These are phyloP conservation scores for Bos javanicus DNA, from an alignment of 2,113 vertebrate genomes.

Conservation along the genomic window DNA sequence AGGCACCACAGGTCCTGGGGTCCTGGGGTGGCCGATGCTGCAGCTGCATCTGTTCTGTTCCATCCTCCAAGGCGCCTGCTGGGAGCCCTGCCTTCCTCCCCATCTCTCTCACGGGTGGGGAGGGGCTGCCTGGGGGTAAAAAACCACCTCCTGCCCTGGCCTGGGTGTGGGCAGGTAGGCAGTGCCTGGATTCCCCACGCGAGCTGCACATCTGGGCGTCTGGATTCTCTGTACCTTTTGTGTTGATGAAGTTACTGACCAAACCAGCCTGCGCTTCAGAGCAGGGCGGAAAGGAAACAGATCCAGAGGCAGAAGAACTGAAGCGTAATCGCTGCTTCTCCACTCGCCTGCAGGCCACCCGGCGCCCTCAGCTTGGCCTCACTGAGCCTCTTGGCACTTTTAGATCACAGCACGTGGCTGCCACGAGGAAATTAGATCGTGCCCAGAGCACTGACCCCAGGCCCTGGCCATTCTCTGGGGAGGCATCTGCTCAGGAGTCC, in stretches of 20 bases:
- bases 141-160: fast-evolving
- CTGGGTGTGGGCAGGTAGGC: fast-evolving
- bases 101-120: background rate
- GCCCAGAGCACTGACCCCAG: fast-evolving
- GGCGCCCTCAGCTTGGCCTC: background rate
- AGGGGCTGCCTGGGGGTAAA: fast-evolving
- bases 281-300: background rate
- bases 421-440: background rate
- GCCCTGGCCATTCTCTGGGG: fast-evolving
- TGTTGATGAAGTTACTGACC: background rate
- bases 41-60: fast-evolving
- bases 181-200: background rate
- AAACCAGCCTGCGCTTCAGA: background rate
- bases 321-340: background rate
- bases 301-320: background rate
- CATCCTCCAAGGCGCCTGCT: too few relatives aligned
- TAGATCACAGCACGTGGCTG: background rate
- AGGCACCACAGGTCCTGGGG: fast-evolving
- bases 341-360: background rate
- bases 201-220: background rate
- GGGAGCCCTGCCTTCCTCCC: background rate
- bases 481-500: fast-evolving
- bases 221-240: background rate
- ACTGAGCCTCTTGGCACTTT: background rate
- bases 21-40: fast-evolving